These are phyloP conservation scores for Poeciliopsis paucimaculata DNA, from an alignment of 2,797 vertebrate species.

Conservation along the genomic window DNA sequence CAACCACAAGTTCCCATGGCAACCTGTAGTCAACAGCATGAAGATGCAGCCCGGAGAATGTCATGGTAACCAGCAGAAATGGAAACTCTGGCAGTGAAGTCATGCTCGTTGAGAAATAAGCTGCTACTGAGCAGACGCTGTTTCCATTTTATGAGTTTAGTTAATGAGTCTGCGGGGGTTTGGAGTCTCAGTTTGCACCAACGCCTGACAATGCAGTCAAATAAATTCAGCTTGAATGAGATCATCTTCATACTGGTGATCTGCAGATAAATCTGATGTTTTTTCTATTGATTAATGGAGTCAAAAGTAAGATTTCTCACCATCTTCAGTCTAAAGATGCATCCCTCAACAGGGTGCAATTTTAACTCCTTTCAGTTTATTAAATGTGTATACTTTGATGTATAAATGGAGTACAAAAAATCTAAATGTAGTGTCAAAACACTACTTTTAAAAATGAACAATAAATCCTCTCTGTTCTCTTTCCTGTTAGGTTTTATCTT, in stretches of 20 bases:
- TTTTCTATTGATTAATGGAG: background rate
- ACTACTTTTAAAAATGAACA: background rate
- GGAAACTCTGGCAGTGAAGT: slow-evolving; percentile 27
- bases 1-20: slow-evolving; percentile 16
- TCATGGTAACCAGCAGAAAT: slow-evolving; percentile 5
- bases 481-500: background rate
- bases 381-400: background rate
- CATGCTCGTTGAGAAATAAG: slow-evolving; percentile 13
- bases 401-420: too few relatives aligned
- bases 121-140: slow-evolving; percentile 14
- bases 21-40: slow-evolving; percentile 7
- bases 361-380: background rate
- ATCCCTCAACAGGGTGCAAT: background rate
- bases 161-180: background rate
- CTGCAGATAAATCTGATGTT: background rate
- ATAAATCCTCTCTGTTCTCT: background rate
- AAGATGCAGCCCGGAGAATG: background rate
- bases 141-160: slow-evolving; percentile 10
- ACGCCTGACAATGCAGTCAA: background rate
- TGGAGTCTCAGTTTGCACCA: background rate
- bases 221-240: background rate
- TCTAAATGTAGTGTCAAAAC: background rate
- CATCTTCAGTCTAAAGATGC: background rate
- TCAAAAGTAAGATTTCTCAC: background rate
- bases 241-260: background rate